These are phyloP conservation scores for Gerris buenoi DNA, from an alignment of 1,140 invertebrate genomes.

Conservation along the genomic window DNA sequence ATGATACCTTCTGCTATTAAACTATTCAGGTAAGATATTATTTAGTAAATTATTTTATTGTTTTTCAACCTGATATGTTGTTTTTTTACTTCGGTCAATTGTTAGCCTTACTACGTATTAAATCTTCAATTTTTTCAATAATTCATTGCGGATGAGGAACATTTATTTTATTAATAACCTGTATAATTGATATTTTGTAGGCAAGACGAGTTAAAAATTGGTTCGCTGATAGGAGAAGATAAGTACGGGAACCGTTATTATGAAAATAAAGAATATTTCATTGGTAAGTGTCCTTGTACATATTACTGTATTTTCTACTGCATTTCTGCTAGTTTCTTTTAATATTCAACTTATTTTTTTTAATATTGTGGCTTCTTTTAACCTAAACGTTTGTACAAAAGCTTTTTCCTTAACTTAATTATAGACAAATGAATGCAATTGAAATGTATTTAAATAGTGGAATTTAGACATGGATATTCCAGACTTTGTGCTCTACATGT, in stretches of 20 bases:
- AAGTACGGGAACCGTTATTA: conserved; percentile 94
- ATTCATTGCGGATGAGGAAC: too few relatives aligned
- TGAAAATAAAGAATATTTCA: conserved; percentile 79
- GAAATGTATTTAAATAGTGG: not conserved
- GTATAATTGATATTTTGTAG: too few relatives aligned
- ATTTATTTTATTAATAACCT: too few relatives aligned
- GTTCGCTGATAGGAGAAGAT: conserved; percentile 78
- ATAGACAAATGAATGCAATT: not conserved
- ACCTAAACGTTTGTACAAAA: not conserved
- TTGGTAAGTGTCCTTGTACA: conserved; percentile 37
- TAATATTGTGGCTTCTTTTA: not conserved
- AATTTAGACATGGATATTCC: too few relatives aligned
- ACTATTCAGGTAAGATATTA: conserved; percentile 66
- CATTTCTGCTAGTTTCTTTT: not conserved
- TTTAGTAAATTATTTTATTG: too few relatives aligned
- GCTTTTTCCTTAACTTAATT: not conserved
- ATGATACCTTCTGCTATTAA: conserved; percentile 47
- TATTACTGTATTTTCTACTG: not conserved
- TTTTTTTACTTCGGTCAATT: too few relatives aligned
- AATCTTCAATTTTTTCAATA: too few relatives aligned
- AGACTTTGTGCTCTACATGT: too few relatives aligned
- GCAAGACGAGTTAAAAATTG: conserved; percentile 73
- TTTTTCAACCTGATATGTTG: too few relatives aligned
- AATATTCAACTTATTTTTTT: not conserved
- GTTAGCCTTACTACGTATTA: too few relatives aligned